Conservation (phyloP, 2,888 invertebrate species). For the Agonopterix alstromeriana region DNA sequence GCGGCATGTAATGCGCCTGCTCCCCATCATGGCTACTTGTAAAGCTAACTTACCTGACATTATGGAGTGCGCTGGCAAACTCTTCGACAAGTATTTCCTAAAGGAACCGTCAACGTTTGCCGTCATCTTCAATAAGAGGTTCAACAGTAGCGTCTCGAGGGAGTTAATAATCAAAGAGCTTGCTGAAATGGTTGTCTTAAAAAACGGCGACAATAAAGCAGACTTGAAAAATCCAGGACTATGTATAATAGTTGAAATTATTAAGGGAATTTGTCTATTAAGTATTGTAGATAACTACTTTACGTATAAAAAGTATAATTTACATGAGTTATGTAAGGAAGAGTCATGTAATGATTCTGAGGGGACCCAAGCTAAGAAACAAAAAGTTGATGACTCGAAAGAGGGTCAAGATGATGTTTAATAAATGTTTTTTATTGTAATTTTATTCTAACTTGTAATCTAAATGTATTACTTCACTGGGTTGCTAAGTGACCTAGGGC, state of each 20-base stretch:
- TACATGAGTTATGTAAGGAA: slow-evolving; percentile 79
- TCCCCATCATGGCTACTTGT: slow-evolving; percentile 90
- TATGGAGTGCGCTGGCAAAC: slow-evolving; percentile 76
- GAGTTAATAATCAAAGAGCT: slow-evolving; percentile 84
- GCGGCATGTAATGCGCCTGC: slow-evolving; percentile 84
- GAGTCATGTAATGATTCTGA: slow-evolving; percentile 51
- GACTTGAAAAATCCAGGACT: slow-evolving; percentile 86
- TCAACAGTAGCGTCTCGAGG: slow-evolving; percentile 83
- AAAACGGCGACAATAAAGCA: slow-evolving; percentile 84
- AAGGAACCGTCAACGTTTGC: slow-evolving; percentile 84
- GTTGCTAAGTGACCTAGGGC: slow-evolving; percentile 46
- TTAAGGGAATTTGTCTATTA: slow-evolving; percentile 87
- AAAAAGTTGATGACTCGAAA: slow-evolving; percentile 42
- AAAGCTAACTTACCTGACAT: slow-evolving; percentile 88
- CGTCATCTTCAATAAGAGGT: slow-evolving; percentile 86
- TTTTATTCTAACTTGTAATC: slow-evolving; percentile 23
- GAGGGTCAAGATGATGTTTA: slow-evolving; percentile 39
- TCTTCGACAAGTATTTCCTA: slow-evolving; percentile 86
- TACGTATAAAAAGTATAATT: slow-evolving; percentile 89
- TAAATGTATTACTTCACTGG: slow-evolving; percentile 44
- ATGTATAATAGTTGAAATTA: slow-evolving; percentile 89
- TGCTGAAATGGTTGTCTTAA: slow-evolving; percentile 82
- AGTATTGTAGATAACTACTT: slow-evolving; percentile 88
- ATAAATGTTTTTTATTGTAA: slow-evolving; percentile 30
- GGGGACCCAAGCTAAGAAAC: slow-evolving; percentile 61